Base-by-base conservation (phyloP, 2,113 vertebrate genomes). In the Nothobranchius kuhntae region DNA sequence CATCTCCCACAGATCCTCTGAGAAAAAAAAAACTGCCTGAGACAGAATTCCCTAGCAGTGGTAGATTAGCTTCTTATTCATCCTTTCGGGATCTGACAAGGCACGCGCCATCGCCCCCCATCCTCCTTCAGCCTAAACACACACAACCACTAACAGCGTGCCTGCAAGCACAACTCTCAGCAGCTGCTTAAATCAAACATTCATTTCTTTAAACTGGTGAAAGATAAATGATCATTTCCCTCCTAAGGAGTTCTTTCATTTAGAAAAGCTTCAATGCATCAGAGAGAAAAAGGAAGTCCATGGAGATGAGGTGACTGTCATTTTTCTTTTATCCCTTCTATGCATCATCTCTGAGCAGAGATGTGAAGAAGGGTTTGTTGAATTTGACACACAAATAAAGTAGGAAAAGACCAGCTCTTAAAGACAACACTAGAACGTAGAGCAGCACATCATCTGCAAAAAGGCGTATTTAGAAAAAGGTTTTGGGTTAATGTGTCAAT, bases 51-150 rank as follows among this genome's bases (percentile, higher is more conserved):
- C 86, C 82, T 80, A 68, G 75, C 75, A 89, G 73, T 80, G 61
- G 55, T 65, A 90, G 89, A 90, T 91, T 90, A 90, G 80, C 84
- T 86, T 78, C 81, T 78, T 82, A 83, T 87, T 91, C 87, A 86
- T 87, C 82, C 86, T 79, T 79, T 61, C 12, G 53, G 80, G 78
- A 87, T 87, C 84, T 86, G 82, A 90, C 79, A 82, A 87, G 82
- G 68, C 82, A 81, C 58, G 38, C 21, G 44, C 77, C 61, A 58
- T 9, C 68, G 51, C 59, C 58, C 58, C 24, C 14, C 15, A 50
- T 7, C 61, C 51, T 66, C 61, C 51, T 66, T 57, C 53, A 56
- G 71, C 76, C 65, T 68, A 73, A 71, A 82, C 62, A 77, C 75
- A 75, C 69, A 71, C 75, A 30, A 4, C 30, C 30, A 77, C 64